Evolutionary conservation across 2,888 invertebrate species (phyloP).

Genomic region (Drosophila kanekoi): DNA sequence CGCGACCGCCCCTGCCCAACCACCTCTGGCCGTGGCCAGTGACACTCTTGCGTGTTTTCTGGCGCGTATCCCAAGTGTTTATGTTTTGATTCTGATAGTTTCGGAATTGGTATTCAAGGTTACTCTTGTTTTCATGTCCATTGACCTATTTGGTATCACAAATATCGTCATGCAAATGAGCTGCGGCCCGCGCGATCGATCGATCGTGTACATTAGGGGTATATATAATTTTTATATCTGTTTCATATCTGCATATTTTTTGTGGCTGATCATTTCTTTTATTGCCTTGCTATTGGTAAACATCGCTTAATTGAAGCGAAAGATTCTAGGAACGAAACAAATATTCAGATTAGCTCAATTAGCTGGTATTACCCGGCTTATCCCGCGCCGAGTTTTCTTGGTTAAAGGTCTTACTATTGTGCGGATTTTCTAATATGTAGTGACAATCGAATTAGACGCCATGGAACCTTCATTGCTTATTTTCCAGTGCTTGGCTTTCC

Average conservation of each 20-base stretch:
- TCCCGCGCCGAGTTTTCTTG: too few species aligned
- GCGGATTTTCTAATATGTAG: too few species aligned
- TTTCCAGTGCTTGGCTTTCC: too few species aligned
- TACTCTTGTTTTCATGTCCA: conserved; percentile 78
- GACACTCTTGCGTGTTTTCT: conserved; percentile 16
- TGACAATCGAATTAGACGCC: too few species aligned
- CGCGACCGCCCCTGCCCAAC: not conserved
- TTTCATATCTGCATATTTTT: conserved; percentile 1
- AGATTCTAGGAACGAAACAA: not conserved
- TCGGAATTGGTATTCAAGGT: conserved; percentile 71
- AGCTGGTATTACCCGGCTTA: not conserved
- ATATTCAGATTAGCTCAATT: not conserved
- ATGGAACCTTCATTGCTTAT: too few species aligned
- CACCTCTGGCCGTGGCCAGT: conserved; percentile 3
- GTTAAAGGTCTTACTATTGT: too few species aligned
- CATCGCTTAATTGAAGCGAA: not conserved
- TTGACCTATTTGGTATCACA: conserved; percentile 79
- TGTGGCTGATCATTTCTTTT: not conserved
- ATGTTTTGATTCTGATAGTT: conserved; percentile 68
- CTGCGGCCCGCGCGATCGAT: conserved; percentile 17
- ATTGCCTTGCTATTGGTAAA: not conserved
- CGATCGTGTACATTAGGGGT: conserved; percentile 2
- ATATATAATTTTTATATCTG: not conserved
- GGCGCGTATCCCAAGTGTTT: conserved; percentile 62
- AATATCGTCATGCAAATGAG: conserved; percentile 60